Conservation (phyloP, 2,113 vertebrate genomes). For the Muntiacus muntjak region DNA sequence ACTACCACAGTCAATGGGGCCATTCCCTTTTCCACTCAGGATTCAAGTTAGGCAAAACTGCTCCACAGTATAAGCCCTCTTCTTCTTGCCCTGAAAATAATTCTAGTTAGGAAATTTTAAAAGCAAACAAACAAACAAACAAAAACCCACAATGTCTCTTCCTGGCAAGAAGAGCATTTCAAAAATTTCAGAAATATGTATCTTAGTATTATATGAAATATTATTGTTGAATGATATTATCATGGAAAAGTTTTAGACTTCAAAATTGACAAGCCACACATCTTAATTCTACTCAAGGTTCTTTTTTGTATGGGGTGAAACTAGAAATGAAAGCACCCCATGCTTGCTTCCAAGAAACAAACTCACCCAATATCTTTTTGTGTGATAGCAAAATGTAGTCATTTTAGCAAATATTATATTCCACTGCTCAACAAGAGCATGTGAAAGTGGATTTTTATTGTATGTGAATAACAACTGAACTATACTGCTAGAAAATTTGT, state of each 20-base stretch:
- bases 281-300: neutral
- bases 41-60: neutral
- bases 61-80: neutral
- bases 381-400: neutral
- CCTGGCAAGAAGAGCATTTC: neutral
- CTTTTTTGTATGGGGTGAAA: neutral
- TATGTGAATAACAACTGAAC: neutral
- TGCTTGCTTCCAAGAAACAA: neutral
- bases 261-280: neutral
- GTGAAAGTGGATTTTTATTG: neutral
- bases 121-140: neutral
- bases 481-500: neutral
- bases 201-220: neutral
- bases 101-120: neutral
- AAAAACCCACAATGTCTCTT: neutral
- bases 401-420: neutral
- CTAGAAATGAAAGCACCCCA: neutral
- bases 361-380: neutral
- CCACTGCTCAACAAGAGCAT: neutral
- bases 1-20: neutral
- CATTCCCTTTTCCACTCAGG: neutral
- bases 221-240: neutral
- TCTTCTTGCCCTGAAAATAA: neutral
- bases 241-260: neutral
- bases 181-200: neutral